These are phyloP conservation scores for Scarus forsteni DNA, from an alignment of 2,797 vertebrate species.

Conservation along the genomic window DNA sequence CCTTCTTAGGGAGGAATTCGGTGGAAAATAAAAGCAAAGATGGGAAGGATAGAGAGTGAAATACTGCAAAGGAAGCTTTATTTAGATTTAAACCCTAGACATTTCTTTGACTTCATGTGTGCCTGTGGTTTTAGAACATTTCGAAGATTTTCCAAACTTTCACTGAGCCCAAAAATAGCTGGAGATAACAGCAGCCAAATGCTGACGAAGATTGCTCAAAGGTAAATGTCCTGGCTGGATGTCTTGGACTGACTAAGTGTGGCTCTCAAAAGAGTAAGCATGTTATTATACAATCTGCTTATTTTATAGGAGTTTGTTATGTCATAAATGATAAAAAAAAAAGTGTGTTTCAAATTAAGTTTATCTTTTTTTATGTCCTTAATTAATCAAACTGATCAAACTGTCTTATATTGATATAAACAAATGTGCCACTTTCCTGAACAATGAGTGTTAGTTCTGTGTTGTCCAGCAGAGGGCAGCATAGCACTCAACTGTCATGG, in stretches of 20 bases:
- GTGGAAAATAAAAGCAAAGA: conserved; percentile 68
- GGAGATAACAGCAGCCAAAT: conserved; percentile 16
- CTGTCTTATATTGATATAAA: too few relatives aligned
- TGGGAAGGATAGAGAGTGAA: conserved; percentile 35
- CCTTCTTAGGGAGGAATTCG: conserved; percentile 48
- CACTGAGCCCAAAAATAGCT: conserved; percentile 23
- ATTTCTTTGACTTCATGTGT: conserved; percentile 16
- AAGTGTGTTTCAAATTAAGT: too few relatives aligned
- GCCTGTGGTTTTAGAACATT: conserved; percentile 1
- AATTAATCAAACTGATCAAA: too few relatives aligned
- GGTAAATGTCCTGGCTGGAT: conserved; percentile 16
- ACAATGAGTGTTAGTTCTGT: background rate
- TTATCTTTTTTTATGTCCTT: too few relatives aligned
- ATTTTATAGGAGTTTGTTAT: too few relatives aligned
- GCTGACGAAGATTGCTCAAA: background rate
- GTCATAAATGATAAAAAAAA: too few relatives aligned
- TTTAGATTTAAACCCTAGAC: conserved; percentile 50
- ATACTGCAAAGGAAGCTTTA: conserved; percentile 46
- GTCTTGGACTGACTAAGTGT: background rate
- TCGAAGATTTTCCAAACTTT: conserved; percentile 37
- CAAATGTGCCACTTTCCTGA: too few relatives aligned
- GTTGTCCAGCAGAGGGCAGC: conserved; percentile 18
- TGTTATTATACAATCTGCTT: too few relatives aligned
- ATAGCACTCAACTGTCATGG: background rate
- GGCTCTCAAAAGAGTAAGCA: too few relatives aligned